Evolutionary conservation across 2,113 vertebrate genomes (phyloP), one percentile per base, ranked within the genome.

Genomic region (Oncorhynchus gorbuscha): DNA sequence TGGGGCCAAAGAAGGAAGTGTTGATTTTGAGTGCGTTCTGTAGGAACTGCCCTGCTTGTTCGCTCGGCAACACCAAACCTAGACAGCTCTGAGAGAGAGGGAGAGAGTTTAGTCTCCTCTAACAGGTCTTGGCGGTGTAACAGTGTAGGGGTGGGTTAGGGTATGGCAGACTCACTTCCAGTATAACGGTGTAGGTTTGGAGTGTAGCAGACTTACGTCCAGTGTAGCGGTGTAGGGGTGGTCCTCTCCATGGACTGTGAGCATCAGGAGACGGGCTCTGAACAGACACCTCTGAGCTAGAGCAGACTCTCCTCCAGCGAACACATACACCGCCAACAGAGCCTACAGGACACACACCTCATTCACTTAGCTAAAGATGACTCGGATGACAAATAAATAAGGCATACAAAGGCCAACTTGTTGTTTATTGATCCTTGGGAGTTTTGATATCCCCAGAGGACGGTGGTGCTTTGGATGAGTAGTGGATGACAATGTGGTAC

Each of bases 281-380:
- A 94, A 93, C 73, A 95, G 79, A 80, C 93, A 94, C 55, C 92
- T 93, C 88, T 94, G 91, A 4, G 94, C 93, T 79, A 94, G 75
- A 24, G 79, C 78, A 0, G 85, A 81, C 78, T 95, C 94, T 26
- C 93, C 93, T 75, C 94, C 94, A 71, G 93, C 92, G 28, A 90
- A 92, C 73, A 88, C 64, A 45, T 94, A 95, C 73, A 94, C 91
- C 8, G 88, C 90, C 79, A 95, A 83, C 28, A 92, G 83, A 20
- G 90, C 87, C 95, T 95, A 74, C 7, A 71, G 12, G 45, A 35
- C 20, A 75, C 24, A 22, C 8, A 51, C 64, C 24, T 66, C 22
- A 2, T 62, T 14, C 65, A 28, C 24, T 48, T 28, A 16, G 24
- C 30, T 24, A 20, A n/a, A 35, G 51, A 39, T 16, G 14, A 20